phyloP scores from a whole-genome alignment of 1,140 invertebrate genomes.

The Leptinotarsa defecta region DNA sequence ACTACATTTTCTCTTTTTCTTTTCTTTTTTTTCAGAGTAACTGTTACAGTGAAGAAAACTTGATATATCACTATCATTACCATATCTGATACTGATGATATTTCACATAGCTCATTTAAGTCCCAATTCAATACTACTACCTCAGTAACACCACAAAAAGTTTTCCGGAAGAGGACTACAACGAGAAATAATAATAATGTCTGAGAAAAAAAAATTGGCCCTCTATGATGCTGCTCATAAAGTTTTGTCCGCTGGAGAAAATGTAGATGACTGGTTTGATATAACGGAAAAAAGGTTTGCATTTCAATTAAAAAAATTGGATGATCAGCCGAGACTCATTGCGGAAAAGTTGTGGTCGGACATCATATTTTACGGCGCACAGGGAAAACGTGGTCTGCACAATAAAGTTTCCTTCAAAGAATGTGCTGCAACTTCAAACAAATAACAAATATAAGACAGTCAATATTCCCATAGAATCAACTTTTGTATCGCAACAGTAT shows the following conservation, averaged over 20 bases:
- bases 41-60: neutral
- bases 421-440: no score
- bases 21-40: neutral
- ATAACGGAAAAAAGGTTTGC: slow-evolving; percentile 53
- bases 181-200: neutral
- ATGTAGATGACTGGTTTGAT: neutral
- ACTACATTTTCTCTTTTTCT: neutral
- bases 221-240: neutral
- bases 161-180: neutral
- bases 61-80: no score
- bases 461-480: no score
- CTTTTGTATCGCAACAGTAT: no score
- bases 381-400: slow-evolving; percentile 7
- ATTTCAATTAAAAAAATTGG: slow-evolving; percentile 56
- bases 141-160: no score
- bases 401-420: slow-evolving; percentile 8
- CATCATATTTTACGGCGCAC: slow-evolving; percentile 1
- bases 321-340: slow-evolving; percentile 55
- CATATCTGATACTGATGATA: no score
- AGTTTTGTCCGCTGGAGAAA: neutral
- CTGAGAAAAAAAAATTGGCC: no score
- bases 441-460: no score
- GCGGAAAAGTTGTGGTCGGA: slow-evolving; percentile 30
- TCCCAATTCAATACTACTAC: no score
- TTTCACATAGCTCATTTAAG: no score